These are phyloP conservation scores for Nannoperca obscura DNA, from an alignment of 2,797 vertebrate species.

Conservation along the genomic window DNA sequence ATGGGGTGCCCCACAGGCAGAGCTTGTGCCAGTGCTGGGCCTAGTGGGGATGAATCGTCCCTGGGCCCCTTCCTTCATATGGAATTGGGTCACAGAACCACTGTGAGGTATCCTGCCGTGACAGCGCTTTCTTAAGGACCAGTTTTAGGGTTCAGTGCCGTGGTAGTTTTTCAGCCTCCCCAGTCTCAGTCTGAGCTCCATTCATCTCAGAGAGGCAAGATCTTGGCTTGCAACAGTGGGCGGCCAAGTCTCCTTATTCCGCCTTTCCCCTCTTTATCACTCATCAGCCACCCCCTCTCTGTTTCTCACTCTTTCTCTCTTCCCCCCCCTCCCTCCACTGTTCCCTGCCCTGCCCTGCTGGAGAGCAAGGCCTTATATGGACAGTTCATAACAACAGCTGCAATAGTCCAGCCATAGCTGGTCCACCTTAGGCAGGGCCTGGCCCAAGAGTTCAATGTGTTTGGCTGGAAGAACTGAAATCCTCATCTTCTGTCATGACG, in stretches of 20 bases:
- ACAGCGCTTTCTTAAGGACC: slow-evolving; percentile 12
- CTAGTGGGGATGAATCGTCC: slow-evolving; percentile 35
- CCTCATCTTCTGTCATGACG: slow-evolving; percentile 66
- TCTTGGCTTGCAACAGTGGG: slow-evolving; percentile 41
- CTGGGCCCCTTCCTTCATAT: slow-evolving; percentile 56
- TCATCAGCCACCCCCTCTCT: slow-evolving; percentile 57
- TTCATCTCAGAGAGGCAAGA: slow-evolving; percentile 45
- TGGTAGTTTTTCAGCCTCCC: slow-evolving; percentile 9
- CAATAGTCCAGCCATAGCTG: slow-evolving; percentile 64
- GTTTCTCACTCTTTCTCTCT: slow-evolving; percentile 42
- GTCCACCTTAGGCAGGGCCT: slow-evolving; percentile 66
- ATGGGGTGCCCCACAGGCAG: slow-evolving; percentile 65
- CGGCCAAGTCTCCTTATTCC: slow-evolving; percentile 55
- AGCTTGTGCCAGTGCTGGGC: slow-evolving; percentile 61
- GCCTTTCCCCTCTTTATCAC: slow-evolving; percentile 58
- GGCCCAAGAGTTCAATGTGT: slow-evolving; percentile 67
- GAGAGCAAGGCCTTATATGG: slow-evolving; percentile 79
- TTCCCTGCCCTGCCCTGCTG: slow-evolving; percentile 62
- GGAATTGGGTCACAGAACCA: slow-evolving; percentile 62
- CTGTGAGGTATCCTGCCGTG: slow-evolving; percentile 14
- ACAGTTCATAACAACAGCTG: slow-evolving; percentile 83
- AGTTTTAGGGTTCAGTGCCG: slow-evolving; percentile 21
- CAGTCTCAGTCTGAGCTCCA: slow-evolving; percentile 25
- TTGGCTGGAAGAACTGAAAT: slow-evolving; percentile 75
- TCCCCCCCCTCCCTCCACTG: slow-evolving; percentile 28